Base-by-base conservation (phyloP, 2,888 invertebrate species). In the Polymixis lichenea region DNA sequence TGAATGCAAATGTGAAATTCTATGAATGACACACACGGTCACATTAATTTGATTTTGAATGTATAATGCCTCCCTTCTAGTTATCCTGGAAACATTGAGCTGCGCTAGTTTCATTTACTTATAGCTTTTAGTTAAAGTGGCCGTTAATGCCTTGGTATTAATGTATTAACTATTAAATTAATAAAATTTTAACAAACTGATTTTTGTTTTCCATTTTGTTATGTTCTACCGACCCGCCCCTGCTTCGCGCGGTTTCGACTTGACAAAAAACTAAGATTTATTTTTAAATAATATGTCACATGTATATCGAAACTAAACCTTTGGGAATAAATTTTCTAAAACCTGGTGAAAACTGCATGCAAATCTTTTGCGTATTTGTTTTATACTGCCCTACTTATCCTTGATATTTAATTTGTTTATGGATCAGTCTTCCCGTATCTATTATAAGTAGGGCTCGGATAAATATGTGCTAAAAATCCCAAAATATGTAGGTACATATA, bases 131-230 rank as follows among this genome's bases (percentile, higher is more conserved):
- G 91, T 93, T 94, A 85, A 86, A 86, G 90, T 85, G 93, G 92
- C 92, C 90, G 84, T 85, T 83, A 90, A 89, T 92, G 95, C 93
- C 94, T 93, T 91, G 82, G 89, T 89, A 86, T 84, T 89, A 90
- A 93, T 93, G 93, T 95, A 95, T 94, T 94, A 94, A 93, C 92
- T 92, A 90, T 83, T 90, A 91, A 91, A 91, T 91, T 90, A 93
- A 93, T 90, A 92, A 91, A 89, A 89, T 86, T 86, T 78, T 86
- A 90, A 88, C 85, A 77, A 76, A 65, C 46, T n/a, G 61, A 70
- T n/a, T 79, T 70, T 51, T 13, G 1, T 32, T 77, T 76, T 88
- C 82, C 76, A 76, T 79, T 67, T 67, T 72, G 1, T 71, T 38
- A 38, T 25, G 9, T 32, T 22, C 28, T 17, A 17, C 22, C n/a